Base-by-base conservation (phyloP, 2,888 invertebrate genomes). In the Callyntrura guangdongensis region DNA sequence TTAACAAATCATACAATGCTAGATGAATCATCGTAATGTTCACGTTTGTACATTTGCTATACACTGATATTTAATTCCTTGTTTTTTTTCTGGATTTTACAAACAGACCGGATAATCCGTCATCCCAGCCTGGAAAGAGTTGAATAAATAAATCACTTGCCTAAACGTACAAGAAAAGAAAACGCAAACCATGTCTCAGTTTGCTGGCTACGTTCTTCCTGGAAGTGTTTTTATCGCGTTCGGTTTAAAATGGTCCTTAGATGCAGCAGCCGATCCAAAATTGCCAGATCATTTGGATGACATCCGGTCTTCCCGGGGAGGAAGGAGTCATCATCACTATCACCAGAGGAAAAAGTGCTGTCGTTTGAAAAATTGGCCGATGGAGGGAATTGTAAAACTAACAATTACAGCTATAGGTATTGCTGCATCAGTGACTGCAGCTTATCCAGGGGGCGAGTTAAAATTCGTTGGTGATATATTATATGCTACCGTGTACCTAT, bases 401-500 rank as follows among this genome's bases (percentile, higher is more conserved):
- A 72, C 90, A 4, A 91, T 94, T 0, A 93, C 94, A 1, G 92
- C 91, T 0, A 90, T 94, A 25, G 94, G 94, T 12, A 92, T 94
- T 6, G 91, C 85, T 11, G 89, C 92, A 0, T 93, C 92, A 9
- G 59, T 94, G 0, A 79, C 92, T 0, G 91, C 92, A 0, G 94
- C 93, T 2, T 94, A 93, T 89, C 91, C 93, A 0, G 27, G 88
- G 61, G 92, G 93, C 53, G 85, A 92, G 69, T 67, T 93, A 8
- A 92, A 93, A 77, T 91, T 91, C 86, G 93, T 93, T 11, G 92
- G 93, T n/a, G 90, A 94, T 87, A 94, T 94, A 49, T 61, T 93
- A 17, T 93, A 93, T 81, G 95, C 95, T 4, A 95, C 95, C 6
- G 94, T 95, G 69, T 95, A 95, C 92, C 94, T 95, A 0, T 95